Conservation (phyloP, 2,797 vertebrate genomes). For the Periparus ater region DNA sequence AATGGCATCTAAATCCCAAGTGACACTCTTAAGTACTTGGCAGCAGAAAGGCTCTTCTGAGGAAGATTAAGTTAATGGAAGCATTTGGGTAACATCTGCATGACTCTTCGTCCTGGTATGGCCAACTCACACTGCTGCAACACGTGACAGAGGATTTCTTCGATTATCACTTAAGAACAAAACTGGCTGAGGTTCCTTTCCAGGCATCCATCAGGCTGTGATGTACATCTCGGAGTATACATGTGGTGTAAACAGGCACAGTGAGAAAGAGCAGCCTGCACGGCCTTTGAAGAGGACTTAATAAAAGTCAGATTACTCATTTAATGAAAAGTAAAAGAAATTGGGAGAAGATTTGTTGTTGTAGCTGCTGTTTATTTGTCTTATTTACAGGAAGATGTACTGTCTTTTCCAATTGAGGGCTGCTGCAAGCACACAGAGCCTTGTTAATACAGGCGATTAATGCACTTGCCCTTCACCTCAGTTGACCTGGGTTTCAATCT, state of each 20-base stretch:
- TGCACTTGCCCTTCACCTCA: slow-evolving; percentile 61
- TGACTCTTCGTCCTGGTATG: slow-evolving; percentile 60
- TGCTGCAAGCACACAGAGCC: slow-evolving; percentile 5
- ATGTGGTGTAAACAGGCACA: neutral
- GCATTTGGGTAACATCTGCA: slow-evolving; percentile 74
- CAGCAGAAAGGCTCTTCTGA: slow-evolving; percentile 74
- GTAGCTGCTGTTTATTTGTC: slow-evolving; percentile 50
- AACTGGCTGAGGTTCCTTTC: slow-evolving; percentile 60
- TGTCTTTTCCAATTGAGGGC: slow-evolving; percentile 7
- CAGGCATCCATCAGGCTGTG: neutral
- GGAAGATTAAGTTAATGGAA: slow-evolving; percentile 77
- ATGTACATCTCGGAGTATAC: neutral
- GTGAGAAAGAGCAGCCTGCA: neutral
- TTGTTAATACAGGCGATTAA: slow-evolving; percentile 49
- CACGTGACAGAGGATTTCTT: slow-evolving; percentile 75
- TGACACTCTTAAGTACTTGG: slow-evolving; percentile 74
- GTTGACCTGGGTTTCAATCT: slow-evolving; percentile 45
- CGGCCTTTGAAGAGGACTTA: neutral
- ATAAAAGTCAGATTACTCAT: slow-evolving; percentile 37
- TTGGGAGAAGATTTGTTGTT: slow-evolving; percentile 16
- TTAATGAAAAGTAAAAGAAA: slow-evolving; percentile 44
- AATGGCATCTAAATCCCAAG: slow-evolving; percentile 73
- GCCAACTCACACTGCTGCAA: slow-evolving; percentile 68
- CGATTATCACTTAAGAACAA: slow-evolving; percentile 71
- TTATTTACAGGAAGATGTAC: slow-evolving; percentile 48